phyloP scores from a whole-genome alignment of 2,797 vertebrate species.

The Telmatherina bonti region DNA sequence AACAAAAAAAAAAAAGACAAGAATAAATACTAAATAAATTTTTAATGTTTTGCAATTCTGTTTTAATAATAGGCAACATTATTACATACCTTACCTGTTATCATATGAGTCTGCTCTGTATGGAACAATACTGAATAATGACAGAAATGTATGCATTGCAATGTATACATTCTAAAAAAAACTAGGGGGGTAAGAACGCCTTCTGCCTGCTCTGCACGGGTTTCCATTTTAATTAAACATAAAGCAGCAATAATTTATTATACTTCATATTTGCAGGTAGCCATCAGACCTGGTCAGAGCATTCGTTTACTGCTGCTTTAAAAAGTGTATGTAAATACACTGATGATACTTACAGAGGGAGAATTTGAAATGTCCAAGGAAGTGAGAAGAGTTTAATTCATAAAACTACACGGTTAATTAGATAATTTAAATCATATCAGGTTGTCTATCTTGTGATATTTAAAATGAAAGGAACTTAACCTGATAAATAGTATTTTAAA shows the following conservation, averaged over 20 bases:
- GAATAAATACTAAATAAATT: slow-evolving; percentile 1
- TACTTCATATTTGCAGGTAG: neutral
- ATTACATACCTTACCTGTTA: neutral
- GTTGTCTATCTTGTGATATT: no score
- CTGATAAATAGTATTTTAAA: no score
- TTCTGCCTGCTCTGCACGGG: neutral
- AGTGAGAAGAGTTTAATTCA: no score
- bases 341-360: no score
- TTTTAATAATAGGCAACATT: neutral
- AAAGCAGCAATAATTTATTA: neutral
- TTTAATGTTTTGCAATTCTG: neutral
- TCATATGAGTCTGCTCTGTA: neutral
- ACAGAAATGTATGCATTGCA: neutral
- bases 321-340: no score
- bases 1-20: neutral
- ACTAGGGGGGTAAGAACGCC: neutral
- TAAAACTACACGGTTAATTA: no score
- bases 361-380: no score
- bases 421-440: no score
- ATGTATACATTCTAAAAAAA: neutral
- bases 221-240: neutral
- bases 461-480: no score
- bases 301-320: neutral
- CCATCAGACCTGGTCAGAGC: neutral
- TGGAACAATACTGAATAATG: slow-evolving; percentile 1